These are phyloP conservation scores for Andinoacara biseriatus DNA, from an alignment of 2,113 vertebrate species.

Conservation along the genomic window DNA sequence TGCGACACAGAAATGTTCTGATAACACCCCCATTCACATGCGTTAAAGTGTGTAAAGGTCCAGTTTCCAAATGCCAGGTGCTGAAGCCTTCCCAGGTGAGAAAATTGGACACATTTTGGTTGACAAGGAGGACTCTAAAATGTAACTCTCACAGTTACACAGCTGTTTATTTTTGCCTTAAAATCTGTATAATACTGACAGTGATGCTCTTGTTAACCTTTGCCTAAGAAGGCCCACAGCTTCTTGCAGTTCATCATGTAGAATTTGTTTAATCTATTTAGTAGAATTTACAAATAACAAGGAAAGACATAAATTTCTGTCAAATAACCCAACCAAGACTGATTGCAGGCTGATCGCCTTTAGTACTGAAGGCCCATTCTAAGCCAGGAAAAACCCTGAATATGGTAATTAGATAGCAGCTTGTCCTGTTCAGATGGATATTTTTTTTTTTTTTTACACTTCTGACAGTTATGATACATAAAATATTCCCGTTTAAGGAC, in stretches of 20 bases:
- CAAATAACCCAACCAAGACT: not conserved
- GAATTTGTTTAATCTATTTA: not conserved
- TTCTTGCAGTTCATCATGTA: not conserved
- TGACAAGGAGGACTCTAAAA: not conserved
- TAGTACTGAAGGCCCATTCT: not conserved
- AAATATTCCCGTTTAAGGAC: not conserved
- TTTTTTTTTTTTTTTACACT: not conserved
- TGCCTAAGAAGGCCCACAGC: not conserved
- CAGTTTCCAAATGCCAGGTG: not conserved
- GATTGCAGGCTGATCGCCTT: not conserved
- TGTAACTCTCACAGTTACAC: not conserved
- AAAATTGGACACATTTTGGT: too few relatives aligned
- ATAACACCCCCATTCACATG: not conserved
- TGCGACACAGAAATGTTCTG: not conserved
- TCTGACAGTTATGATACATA: constrained; percentile 5
- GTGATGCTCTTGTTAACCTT: not conserved
- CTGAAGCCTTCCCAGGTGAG: not conserved
- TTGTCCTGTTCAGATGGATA: not conserved
- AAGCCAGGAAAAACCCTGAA: not conserved
- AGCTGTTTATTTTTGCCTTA: not conserved
- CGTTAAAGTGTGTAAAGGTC: not conserved
- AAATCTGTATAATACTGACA: not conserved
- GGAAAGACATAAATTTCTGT: not conserved
- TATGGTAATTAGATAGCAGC: constrained; percentile 1
- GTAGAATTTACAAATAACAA: not conserved